Conservation (phyloP, 2,797 vertebrate species). For the Sciaenops ocellatus region DNA sequence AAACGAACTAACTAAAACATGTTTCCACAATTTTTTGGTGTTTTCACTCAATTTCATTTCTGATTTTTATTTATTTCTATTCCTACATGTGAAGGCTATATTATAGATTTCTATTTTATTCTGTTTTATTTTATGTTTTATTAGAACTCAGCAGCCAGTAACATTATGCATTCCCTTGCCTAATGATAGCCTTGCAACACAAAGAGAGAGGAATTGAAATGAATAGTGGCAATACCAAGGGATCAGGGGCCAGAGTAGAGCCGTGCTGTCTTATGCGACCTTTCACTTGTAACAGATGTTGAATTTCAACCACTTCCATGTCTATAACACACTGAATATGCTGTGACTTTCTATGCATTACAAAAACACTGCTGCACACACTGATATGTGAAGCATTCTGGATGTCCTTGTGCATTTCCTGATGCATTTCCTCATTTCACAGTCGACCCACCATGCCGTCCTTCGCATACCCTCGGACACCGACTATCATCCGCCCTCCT, state of each 20-base stretch:
- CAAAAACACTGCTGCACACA: constrained; percentile 47
- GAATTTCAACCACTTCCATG: constrained; percentile 30
- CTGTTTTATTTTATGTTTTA: neutral
- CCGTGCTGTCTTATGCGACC: constrained; percentile 6
- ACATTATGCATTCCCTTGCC: constrained; percentile 26
- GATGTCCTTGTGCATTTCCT: constrained; percentile 72
- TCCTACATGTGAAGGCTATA: constrained; percentile 36
- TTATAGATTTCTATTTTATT: constrained; percentile 32
- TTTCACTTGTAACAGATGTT: constrained; percentile 45
- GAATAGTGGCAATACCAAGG: neutral
- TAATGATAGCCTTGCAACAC: constrained; percentile 50
- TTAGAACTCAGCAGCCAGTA: constrained; percentile 26
- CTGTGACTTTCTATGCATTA: constrained; percentile 40
- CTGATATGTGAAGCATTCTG: constrained; percentile 41
- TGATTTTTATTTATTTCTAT: constrained; percentile 20
- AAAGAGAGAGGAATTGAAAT: constrained; percentile 32
- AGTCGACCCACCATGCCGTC: constrained; percentile 71
- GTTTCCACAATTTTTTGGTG: constrained; percentile 33
- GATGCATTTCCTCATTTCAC: constrained; percentile 77
- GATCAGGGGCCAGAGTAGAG: constrained; percentile 2
- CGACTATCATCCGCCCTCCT: constrained; percentile 47
- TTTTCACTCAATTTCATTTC: constrained; percentile 46
- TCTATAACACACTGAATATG: constrained; percentile 6
- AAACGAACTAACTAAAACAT: constrained; percentile 18
- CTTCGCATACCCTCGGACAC: constrained; percentile 68